Percentiles rank a stretch among this genome's conserved stretches.
Evolutionary conservation across 2,113 vertebrate species (phyloP).

Genomic region (Ptychochromis oligacanthus): DNA sequence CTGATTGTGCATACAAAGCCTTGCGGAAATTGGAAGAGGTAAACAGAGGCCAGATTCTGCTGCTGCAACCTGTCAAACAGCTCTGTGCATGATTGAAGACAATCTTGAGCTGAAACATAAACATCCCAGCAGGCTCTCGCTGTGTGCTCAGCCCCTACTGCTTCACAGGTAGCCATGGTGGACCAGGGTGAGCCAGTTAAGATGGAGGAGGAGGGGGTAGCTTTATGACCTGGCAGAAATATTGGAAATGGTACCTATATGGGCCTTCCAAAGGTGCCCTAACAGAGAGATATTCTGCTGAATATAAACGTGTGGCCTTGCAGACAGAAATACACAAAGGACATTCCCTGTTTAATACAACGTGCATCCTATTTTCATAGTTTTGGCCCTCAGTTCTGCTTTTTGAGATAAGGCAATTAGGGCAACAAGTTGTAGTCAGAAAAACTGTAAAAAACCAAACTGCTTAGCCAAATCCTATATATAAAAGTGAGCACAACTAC

Average conservation of each 20-base stretch:
- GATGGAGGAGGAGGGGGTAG: slow-evolving; percentile 39
- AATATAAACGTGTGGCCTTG: not conserved
- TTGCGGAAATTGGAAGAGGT: slow-evolving; percentile 77
- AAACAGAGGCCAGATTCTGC: slow-evolving; percentile 79
- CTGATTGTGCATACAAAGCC: slow-evolving; percentile 78
- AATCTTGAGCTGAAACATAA: slow-evolving; percentile 80
- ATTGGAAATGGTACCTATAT: slow-evolving; percentile 40
- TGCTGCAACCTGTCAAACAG: slow-evolving; percentile 83
- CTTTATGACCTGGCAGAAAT: slow-evolving; percentile 53
- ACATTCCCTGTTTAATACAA: not conserved
- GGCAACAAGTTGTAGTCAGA: not conserved
- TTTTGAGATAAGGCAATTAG: not conserved
- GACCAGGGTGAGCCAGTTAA: slow-evolving; percentile 28
- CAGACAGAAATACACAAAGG: slow-evolving; percentile 11
- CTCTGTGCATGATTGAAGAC: slow-evolving; percentile 80
- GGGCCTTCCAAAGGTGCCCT: not conserved
- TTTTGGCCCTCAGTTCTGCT: not conserved
- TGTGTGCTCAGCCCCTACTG: slow-evolving; percentile 51
- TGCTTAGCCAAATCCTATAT: not conserved
- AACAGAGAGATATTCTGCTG: not conserved
- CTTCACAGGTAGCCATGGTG: slow-evolving; percentile 54
- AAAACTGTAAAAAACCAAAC: not conserved
- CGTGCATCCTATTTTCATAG: not conserved
- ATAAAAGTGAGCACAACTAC: no score
- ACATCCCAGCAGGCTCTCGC: slow-evolving; percentile 72